Evolutionary conservation across 2,888 invertebrate species (phyloP).

Genomic region (Pseudeuparius sepicola): DNA sequence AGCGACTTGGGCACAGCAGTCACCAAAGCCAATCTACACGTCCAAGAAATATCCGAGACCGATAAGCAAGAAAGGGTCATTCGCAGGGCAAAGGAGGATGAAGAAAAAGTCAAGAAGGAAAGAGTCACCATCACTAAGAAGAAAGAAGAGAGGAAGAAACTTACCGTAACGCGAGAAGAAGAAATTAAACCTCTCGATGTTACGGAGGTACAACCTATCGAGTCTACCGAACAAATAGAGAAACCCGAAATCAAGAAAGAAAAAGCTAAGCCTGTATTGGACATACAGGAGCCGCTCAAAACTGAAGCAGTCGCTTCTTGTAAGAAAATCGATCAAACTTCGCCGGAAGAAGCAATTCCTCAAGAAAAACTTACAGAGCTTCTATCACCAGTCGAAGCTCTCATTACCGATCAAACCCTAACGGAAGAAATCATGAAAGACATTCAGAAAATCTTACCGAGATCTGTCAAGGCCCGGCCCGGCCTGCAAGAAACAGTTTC

Average conservation of each 20-base stretch:
- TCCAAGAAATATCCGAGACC: slow-evolving; percentile 45
- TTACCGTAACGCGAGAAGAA: slow-evolving; percentile 36
- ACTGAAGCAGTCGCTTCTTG: slow-evolving; percentile 52
- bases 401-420: slow-evolving; percentile 48
- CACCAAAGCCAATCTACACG: slow-evolving; percentile 68
- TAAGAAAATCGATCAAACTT: slow-evolving; percentile 51
- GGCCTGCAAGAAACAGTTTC: slow-evolving; percentile 32
- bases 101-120: slow-evolving; percentile 44
- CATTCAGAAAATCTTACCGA: slow-evolving; percentile 36
- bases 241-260: slow-evolving; percentile 36
- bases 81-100: slow-evolving; percentile 40
- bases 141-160: slow-evolving; percentile 32
- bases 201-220: slow-evolving; percentile 42
- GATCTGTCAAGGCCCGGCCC: slow-evolving; percentile 29
- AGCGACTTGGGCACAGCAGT: slow-evolving; percentile 76
- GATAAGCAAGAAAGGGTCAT: slow-evolving; percentile 38
- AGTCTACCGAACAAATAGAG: slow-evolving; percentile 47
- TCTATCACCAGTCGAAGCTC: slow-evolving; percentile 47
- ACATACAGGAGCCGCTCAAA: slow-evolving; percentile 49
- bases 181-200: slow-evolving; percentile 44
- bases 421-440: slow-evolving; percentile 46
- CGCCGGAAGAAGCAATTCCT: slow-evolving; percentile 34
- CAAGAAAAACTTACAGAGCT: slow-evolving; percentile 41
- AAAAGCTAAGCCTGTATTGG: slow-evolving; percentile 45
- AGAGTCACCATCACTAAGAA: slow-evolving; percentile 42